These are phyloP conservation scores for Ganaspis brasiliensis DNA, from an alignment of 2,888 invertebrate species.

Conservation along the genomic window DNA sequence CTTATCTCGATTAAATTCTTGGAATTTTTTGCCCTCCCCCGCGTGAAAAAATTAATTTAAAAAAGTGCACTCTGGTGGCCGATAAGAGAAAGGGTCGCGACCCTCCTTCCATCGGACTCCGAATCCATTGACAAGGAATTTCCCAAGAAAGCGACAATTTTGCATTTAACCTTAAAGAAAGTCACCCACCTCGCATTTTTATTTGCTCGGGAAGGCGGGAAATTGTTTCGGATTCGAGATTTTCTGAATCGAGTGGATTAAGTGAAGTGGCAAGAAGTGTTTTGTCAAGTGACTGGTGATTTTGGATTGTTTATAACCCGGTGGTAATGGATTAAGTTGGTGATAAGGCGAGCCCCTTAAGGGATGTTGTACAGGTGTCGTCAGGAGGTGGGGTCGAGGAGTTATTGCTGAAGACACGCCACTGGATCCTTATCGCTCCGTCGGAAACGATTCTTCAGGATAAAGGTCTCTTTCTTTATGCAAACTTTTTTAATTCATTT, in stretches of 20 bases:
- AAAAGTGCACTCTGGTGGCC: background rate
- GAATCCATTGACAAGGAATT: slow-evolving; percentile 12
- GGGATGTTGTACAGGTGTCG: slow-evolving; percentile 49
- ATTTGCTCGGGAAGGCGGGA: background rate
- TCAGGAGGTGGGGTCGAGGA: slow-evolving; percentile 31
- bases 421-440: slow-evolving; percentile 33
- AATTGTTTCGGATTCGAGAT: background rate
- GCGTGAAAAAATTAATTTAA: too few species aligned
- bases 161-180: slow-evolving; percentile 37
- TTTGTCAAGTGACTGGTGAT: slow-evolving; percentile 14
- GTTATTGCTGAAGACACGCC: slow-evolving; percentile 32
- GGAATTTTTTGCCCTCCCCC: background rate
- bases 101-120: background rate
- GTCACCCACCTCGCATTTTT: slow-evolving; percentile 40
- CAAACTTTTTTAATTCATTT: too few species aligned
- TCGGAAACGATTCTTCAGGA: slow-evolving; percentile 11
- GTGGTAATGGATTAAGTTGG: background rate
- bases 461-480: slow-evolving; percentile 15
- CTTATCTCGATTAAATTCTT: background rate
- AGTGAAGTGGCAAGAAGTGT: slow-evolving; percentile 41
- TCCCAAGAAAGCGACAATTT: slow-evolving; percentile 5
- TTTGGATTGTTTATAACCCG: background rate
- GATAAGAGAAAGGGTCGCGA: slow-evolving; percentile 21
- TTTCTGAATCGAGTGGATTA: background rate
- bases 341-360: slow-evolving; percentile 10